Conservation (phyloP, 1,140 invertebrate genomes). For the Leptopilina clavipes region DNA sequence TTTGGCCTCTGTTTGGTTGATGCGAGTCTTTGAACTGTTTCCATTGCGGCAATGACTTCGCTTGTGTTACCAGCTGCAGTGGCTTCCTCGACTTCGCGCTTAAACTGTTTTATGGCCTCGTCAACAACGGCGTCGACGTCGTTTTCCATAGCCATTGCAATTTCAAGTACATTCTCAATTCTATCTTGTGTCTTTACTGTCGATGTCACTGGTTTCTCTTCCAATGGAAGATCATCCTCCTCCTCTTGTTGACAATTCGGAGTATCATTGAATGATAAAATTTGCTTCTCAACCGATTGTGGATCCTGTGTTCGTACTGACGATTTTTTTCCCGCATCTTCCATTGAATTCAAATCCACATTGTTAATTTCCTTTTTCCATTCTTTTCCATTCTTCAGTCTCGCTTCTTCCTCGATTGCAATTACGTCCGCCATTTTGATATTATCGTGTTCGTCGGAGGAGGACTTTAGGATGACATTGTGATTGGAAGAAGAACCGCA, state of each 20-base stretch:
- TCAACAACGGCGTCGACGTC: constrained; percentile 63
- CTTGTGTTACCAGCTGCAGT: constrained; percentile 41
- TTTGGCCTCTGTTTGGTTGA: constrained; percentile 45
- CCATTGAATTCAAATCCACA: background rate
- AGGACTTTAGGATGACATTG: constrained; percentile 7
- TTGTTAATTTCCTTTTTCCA: background rate
- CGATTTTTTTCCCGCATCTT: constrained; percentile 44
- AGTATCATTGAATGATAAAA: constrained; percentile 49
- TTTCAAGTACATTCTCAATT: constrained; percentile 62
- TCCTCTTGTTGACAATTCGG: constrained; percentile 61
- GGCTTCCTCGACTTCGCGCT: constrained; percentile 61
- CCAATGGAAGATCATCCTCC: constrained; percentile 58
- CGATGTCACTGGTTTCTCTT: constrained; percentile 53
- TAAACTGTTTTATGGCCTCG: constrained; percentile 61
- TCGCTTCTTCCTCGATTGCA: constrained; percentile 44
- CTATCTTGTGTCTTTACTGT: constrained; percentile 72
- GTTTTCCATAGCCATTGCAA: constrained; percentile 66
- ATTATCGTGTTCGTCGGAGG: background rate
- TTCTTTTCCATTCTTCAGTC: constrained; percentile 38
- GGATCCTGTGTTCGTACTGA: constrained; percentile 57
- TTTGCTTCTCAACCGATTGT: constrained; percentile 29
- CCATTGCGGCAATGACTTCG: constrained; percentile 45
- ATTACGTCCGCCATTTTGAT: background rate
- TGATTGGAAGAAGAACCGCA: constrained; percentile 52
- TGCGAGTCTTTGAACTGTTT: constrained; percentile 45